Percentiles rank a stretch among this genome's conserved stretches.
Evolutionary conservation across 2,797 vertebrate genomes (phyloP).

Genomic region (Hippocampus kuda): DNA sequence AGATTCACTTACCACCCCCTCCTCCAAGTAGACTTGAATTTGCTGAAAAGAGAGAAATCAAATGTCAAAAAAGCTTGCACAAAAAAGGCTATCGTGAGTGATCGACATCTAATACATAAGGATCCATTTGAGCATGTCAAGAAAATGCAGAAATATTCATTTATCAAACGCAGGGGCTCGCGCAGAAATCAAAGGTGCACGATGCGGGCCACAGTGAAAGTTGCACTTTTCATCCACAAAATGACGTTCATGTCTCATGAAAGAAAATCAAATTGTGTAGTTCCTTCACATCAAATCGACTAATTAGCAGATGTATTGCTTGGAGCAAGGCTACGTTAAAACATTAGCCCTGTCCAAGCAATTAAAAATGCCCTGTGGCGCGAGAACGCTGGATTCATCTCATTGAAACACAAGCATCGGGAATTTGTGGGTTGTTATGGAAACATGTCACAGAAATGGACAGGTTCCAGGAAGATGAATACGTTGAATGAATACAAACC

Average conservation of each 20-base stretch:
- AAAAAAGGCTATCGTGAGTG: background rate
- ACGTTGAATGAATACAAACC: background rate
- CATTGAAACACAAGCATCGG: slow-evolving; percentile 5
- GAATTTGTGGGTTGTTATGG: slow-evolving; percentile 8
- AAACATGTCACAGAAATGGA: background rate
- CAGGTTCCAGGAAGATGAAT: background rate
- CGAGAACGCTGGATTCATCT: slow-evolving; percentile 13
- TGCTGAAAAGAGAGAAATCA: slow-evolving; percentile 65
- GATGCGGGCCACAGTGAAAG: background rate
- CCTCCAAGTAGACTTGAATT: slow-evolving; percentile 97
- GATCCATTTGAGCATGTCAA: background rate
- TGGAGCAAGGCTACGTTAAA: slow-evolving; percentile 24
- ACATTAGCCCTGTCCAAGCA: slow-evolving; percentile 39
- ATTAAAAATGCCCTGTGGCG: slow-evolving; percentile 30
- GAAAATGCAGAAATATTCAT: background rate
- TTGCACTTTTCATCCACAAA: background rate
- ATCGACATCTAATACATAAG: background rate
- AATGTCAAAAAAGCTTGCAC: slow-evolving; percentile 17
- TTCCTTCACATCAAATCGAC: background rate
- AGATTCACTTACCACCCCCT: slow-evolving; percentile 85
- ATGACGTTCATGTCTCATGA: background rate
- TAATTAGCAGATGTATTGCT: background rate
- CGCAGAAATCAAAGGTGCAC: too few species aligned
- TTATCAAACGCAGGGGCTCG: too few species aligned
- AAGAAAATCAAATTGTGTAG: background rate